Evolutionary conservation across 1,140 invertebrate genomes (phyloP), one percentile per base, ranked within the genome.

Genomic region (Aphelinus certus): DNA sequence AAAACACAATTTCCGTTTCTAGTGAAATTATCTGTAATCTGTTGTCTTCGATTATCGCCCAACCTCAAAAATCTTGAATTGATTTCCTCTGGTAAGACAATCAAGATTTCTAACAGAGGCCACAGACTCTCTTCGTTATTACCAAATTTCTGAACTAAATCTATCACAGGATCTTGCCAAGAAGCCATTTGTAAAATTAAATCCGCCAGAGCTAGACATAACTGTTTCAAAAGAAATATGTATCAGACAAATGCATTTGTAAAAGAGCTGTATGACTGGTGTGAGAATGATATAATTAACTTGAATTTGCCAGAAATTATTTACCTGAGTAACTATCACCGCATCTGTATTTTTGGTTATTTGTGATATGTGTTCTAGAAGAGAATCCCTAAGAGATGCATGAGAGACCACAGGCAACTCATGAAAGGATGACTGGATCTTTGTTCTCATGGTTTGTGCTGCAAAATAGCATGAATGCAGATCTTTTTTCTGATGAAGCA

Each of bases 401-500:
- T 98, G 94, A 49, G 95, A 93, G 79, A 95, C 93, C 10, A 89
- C 79, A 7, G 98, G 97, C 66, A 99, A 88, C 89, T 99, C 98
- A 81, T 96, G 93, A 83, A 99, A 97, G 69, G 94, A 95, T 79
- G 94, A 92, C 87, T 98, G 95, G 66, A 96, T 95, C 90, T 99
- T 99, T 7, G 95, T 95, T 76, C 97, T 91, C 93, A 99, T 96
- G 3, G 97, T 99, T 87, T 99, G 97, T 7, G 98, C 97, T 43
- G 96, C 98, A 89, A 99, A 99, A 85, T 98, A 98, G 88, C 96
- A 97, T 45, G 96, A 97, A 80, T 98, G 93, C 66, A 97, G 81
- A 85, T 96, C 94, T 77, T 91, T 89, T 82, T 97, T 96, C 56
- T 95, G 90, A 74, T 95, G 93, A 9, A 99, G 86, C 76, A 99